Percentiles rank a stretch among this genome's conserved stretches.
These are phyloP conservation scores for Monarcha castaneiventris DNA, from an alignment of 2,113 vertebrate species.

Conservation along the genomic window DNA sequence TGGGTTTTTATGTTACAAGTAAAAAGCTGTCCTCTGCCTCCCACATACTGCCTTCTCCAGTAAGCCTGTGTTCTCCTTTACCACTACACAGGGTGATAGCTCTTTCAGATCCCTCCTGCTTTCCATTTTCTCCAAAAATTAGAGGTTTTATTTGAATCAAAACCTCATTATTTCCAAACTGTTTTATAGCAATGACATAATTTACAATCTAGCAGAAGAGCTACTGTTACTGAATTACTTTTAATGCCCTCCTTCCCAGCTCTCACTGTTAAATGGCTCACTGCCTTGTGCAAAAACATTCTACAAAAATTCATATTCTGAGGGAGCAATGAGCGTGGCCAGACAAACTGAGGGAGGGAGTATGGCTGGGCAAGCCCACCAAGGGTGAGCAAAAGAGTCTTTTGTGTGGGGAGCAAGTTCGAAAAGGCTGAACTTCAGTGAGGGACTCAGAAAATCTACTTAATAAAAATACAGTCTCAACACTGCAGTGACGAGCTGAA, in stretches of 20 bases:
- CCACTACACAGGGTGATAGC: fast-evolving
- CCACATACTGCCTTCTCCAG: background rate
- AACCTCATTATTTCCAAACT: background rate
- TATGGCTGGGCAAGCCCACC: background rate
- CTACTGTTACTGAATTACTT: background rate
- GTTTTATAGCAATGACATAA: background rate
- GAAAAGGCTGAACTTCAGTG: background rate
- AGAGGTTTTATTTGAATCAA: background rate
- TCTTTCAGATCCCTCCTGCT: background rate
- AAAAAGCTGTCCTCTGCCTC: background rate
- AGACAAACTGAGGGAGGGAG: background rate
- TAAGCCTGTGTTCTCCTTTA: background rate
- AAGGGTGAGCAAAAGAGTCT: background rate
- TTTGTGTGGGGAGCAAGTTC: background rate
- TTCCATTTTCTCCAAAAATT: background rate
- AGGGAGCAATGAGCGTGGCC: background rate
- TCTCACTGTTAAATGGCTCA: background rate
- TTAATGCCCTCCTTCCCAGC: fast-evolving
- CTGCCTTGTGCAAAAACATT: background rate
- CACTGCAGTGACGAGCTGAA: background rate
- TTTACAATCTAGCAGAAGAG: background rate
- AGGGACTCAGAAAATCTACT: background rate
- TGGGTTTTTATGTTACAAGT: background rate
- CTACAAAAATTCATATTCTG: background rate
- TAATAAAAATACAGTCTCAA: background rate